These are phyloP conservation scores for Opisthocomus hoazin DNA, from an alignment of 2,113 vertebrate genomes.

Conservation along the genomic window DNA sequence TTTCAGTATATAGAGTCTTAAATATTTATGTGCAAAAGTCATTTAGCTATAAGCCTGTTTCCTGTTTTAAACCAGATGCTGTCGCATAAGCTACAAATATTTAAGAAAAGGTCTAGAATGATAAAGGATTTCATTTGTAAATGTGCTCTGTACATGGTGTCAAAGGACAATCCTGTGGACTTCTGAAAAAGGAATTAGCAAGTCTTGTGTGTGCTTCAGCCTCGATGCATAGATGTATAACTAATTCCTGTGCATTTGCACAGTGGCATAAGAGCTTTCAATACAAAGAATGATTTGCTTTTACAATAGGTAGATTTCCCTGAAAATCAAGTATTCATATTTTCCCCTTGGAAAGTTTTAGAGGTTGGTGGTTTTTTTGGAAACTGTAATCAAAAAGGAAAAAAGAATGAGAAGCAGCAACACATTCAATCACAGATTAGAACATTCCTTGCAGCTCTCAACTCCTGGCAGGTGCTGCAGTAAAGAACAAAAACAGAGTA, in stretches of 20 bases:
- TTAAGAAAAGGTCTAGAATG: conserved; percentile 52
- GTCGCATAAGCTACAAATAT: conserved; percentile 59
- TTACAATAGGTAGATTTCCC: not conserved
- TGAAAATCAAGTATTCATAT: not conserved
- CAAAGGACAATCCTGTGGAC: conserved; percentile 16
- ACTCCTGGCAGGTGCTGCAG: not conserved
- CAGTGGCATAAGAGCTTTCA: not conserved
- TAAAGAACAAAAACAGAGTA: not conserved
- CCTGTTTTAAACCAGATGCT: conserved; percentile 66
- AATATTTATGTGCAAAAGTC: conserved; percentile 67
- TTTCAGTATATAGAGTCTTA: conserved; percentile 61
- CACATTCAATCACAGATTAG: not conserved
- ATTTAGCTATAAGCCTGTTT: conserved; percentile 64
- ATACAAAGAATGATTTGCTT: not conserved
- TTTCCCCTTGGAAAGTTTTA: not conserved
- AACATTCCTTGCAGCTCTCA: not conserved
- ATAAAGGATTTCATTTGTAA: conserved; percentile 51
- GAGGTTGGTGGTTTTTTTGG: not conserved
- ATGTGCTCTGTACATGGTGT: not conserved
- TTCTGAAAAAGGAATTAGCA: not conserved
- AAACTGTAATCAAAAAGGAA: not conserved
- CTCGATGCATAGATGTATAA: not conserved
- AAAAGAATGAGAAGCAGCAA: not conserved
- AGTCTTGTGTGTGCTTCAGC: not conserved
- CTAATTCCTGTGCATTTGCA: not conserved